Base-by-base conservation (phyloP, 1,140 invertebrate genomes). In the Sweltsa coloradensis region DNA sequence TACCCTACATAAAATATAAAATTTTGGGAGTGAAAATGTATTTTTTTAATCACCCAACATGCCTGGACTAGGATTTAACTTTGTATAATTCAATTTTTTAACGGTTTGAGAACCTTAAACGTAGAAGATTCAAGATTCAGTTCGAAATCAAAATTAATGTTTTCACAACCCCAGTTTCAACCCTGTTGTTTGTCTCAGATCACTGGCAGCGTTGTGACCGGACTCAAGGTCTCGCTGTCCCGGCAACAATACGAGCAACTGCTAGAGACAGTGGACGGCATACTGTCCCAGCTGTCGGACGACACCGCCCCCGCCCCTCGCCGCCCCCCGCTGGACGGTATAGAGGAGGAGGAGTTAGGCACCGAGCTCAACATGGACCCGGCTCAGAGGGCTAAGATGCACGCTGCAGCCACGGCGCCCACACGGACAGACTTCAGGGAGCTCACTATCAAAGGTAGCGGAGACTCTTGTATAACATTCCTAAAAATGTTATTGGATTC, bases 231-330 rank as follows among this genome's bases (percentile, higher is more conserved):
- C 11, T 88, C 87, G 0, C 66, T 94, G 6, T 82, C 83, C 11
- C 80, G 89, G 24, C 72, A 76, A 19, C 89, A 94, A 57, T 95
- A 94, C 60, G 84, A 91, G 61, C 89, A 94, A 62, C 66, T 95
- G 22, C 65, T 92, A 34, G 84, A 92, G 51, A 89, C 83, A 1
- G 58, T 81, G 16, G 67, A 76, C 31, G 72, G 59, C 27, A 34
- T 71, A 9, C 61, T 73, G 19, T 64, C 61, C 1, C 59, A 58
- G 2, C 4, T 25, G 11, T 5, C 7, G 13, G 18, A 19, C 21
- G 36, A 39, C 3, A 31, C 19, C 13, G 23, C 31, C 2, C 7
- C 24, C n/a, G 3, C 16, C 2, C 13, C n/a, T 5, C 41, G 29
- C 25, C 22, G 34, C 18, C 45, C 57, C n/a, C 49, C 49, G 2